Evolutionary conservation across 92 coral and sea anemone species (phyloP), one percentile per base, ranked within the genome.

Genomic region (Scolanthus callimorphus): DNA sequence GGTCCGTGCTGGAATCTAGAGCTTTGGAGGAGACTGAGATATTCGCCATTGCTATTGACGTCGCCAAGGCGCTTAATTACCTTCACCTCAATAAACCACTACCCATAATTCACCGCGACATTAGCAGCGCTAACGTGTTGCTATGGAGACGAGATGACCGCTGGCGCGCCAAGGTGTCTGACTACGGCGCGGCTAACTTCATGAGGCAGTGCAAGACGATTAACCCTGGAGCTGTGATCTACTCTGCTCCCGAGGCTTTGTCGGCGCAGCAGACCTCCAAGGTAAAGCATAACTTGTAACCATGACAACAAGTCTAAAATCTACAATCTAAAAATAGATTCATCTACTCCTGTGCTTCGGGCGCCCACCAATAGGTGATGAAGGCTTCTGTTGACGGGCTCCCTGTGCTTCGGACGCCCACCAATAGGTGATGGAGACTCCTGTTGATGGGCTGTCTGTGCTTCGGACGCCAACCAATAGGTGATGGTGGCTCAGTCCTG

Each of bases 91-190:
- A 81, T 72, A 80, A 70, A 31, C 98, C 98, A 3, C 43, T 78
- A 39, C 90, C 98, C 57, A 92, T 92, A 31, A 89, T 92, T 15
- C 98, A 92, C 76, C 87, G 96, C 27, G 98, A 92, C 46, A 60
- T 92, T 15, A 92, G 96, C 78, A 89, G 96, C 54, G 91, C 98
- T 26, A 92, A 92, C 41, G 98, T 92, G 71, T 65, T 92, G 77
- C 87, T 92, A 38, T 88, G 96, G 94, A 69, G 77, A 64, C 94
- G 84, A 27, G 98, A 79, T 25, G 79, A 81, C 15, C 59, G 71
- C 27, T 92, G 96, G 92, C 85, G 83, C 1, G 98, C 94, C 0
- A 92, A 92, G 71, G 86, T 92, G 51, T 89, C 96, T 4, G 98
- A 92, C 54, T 88, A 92, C 49, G 98, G 98, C 19, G 88, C 98